These are phyloP conservation scores for Euproctis similis DNA, from an alignment of 2,888 invertebrate species.

Conservation along the genomic window DNA sequence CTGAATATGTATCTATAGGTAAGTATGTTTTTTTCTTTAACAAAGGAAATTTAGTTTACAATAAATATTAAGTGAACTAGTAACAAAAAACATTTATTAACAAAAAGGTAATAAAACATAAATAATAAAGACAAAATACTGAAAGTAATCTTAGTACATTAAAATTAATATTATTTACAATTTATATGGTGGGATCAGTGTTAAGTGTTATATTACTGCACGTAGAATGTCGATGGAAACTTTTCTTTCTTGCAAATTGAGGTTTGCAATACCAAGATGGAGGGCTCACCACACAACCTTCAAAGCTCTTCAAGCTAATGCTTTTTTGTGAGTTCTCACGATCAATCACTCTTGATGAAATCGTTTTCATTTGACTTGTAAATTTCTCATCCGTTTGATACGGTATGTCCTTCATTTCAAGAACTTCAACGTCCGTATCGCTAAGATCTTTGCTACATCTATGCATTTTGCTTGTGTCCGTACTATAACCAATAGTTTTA, in stretches of 20 bases:
- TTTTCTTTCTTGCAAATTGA: slow-evolving; percentile 65
- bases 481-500: slow-evolving; percentile 48
- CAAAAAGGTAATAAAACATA: no score
- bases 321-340: slow-evolving; percentile 50
- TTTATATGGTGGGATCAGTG: slow-evolving; percentile 30
- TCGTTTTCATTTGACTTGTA: slow-evolving; percentile 35
- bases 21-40: no score
- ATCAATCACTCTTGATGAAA: slow-evolving; percentile 48
- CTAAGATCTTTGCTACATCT: slow-evolving; percentile 59
- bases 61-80: no score
- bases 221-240: slow-evolving; percentile 58
- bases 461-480: slow-evolving; percentile 42
- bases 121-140: no score
- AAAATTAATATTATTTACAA: no score
- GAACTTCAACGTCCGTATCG: slow-evolving; percentile 70
- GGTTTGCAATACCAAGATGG: slow-evolving; percentile 74
- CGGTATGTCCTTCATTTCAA: slow-evolving; percentile 70
- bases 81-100: no score
- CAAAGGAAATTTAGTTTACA: no score
- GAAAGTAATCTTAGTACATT: no score
- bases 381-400: slow-evolving; percentile 34
- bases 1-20: no score
- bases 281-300: slow-evolving; percentile 51
- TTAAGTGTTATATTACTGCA: slow-evolving; percentile 39
- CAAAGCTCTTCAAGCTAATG: slow-evolving; percentile 55